Percentiles rank a stretch among this genome's conserved stretches.
Conservation (phyloP, 2,888 invertebrate genomes). For the Rhyacophila evoluta region DNA sequence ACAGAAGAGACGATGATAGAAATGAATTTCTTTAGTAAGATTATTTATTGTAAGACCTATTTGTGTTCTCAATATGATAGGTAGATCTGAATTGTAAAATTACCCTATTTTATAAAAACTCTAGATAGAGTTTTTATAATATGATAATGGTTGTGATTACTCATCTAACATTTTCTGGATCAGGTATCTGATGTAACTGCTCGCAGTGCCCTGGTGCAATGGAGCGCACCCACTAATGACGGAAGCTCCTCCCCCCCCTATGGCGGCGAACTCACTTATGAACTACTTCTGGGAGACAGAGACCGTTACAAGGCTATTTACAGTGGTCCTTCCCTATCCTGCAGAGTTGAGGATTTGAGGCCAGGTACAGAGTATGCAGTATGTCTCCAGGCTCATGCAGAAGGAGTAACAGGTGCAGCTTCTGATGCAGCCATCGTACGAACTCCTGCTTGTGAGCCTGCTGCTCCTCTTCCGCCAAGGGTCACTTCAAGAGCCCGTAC, state of each 20-base stretch:
- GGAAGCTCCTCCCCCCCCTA: constrained; percentile 61
- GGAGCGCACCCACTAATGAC: constrained; percentile 77
- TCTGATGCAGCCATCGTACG: constrained; percentile 84
- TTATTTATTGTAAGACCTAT: too few species aligned
- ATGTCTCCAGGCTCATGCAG: constrained; percentile 81
- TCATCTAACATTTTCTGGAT: constrained; percentile 57
- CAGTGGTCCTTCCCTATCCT: constrained; percentile 80
- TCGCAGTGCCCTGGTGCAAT: constrained; percentile 86
- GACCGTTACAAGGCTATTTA: constrained; percentile 89
- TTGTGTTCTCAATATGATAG: too few species aligned
- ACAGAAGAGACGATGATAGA: too few species aligned
- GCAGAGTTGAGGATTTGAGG: constrained; percentile 84
- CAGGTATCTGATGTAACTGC: constrained; percentile 87
- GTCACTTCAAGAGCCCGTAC: constrained; percentile 78
- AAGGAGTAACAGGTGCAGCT: constrained; percentile 79
- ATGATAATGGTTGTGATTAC: too few species aligned
- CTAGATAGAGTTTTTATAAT: too few species aligned
- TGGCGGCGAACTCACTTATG: constrained; percentile 80
- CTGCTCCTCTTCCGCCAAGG: constrained; percentile 79
- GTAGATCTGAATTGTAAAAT: too few species aligned
- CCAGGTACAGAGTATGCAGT: constrained; percentile 91
- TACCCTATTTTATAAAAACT: too few species aligned
- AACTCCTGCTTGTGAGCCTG: constrained; percentile 86
- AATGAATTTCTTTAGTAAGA: too few species aligned
- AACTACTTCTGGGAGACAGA: constrained; percentile 85